Conservation (phyloP, 2,113 vertebrate genomes). For the Octodon degus region DNA sequence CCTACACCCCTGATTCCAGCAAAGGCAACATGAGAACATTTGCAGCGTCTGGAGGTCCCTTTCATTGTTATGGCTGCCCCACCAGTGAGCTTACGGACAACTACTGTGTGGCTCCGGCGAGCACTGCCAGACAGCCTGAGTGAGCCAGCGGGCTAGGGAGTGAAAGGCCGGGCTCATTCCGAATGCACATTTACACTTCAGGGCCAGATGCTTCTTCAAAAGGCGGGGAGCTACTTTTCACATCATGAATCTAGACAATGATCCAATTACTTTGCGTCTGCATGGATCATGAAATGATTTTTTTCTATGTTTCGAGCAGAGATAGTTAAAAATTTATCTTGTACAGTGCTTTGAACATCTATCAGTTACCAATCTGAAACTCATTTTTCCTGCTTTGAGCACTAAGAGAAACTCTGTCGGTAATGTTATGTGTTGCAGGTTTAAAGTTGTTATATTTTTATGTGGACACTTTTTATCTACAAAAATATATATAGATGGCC, state of each 20-base stretch:
- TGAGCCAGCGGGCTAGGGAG: neutral
- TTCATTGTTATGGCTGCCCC: neutral
- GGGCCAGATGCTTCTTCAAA: neutral
- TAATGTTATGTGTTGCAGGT: neutral
- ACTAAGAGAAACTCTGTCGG: neutral
- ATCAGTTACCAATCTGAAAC: neutral
- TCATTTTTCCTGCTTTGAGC: neutral
- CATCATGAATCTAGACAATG: neutral
- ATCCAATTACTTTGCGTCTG: slow-evolving; percentile 6
- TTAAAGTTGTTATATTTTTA: neutral
- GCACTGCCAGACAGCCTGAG: neutral
- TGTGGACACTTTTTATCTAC: neutral
- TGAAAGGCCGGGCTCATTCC: neutral
- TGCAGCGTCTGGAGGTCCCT: neutral
- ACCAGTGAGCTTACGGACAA: neutral
- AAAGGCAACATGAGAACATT: neutral
- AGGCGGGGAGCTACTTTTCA: neutral
- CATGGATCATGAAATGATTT: neutral
- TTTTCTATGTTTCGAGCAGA: neutral
- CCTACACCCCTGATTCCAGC: accelerated
- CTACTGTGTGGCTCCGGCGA: neutral
- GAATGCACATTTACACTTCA: neutral
- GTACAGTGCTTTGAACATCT: neutral
- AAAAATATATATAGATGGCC: neutral
- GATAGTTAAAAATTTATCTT: neutral